phyloP scores from a whole-genome alignment of 2,113 vertebrate species.

The rabbit (Oryctolagus cuniculus) region mOryCun1.1 NC_091441.1:60946001-60946500 shows the following conservation, averaged over 20 bases:
- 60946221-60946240: neutral
- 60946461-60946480: neutral
- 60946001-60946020: neutral
- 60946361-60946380: neutral
- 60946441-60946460: neutral
- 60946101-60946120: neutral
- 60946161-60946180: neutral
- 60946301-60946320: neutral
- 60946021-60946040: neutral
- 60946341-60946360: neutral
- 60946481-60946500: neutral
- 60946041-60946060: neutral
- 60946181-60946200: neutral
- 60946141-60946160: neutral
- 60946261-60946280: neutral
- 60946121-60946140: neutral
- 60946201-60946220: neutral
- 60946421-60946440: neutral
- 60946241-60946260: neutral
- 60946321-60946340: neutral
- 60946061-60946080: neutral
- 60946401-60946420: neutral
- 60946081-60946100: neutral
- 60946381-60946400: neutral
- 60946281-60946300: neutral